Conservation (phyloP, 37 sponge, comb jelly and placozoan species). For the Halichondria panicea region DNA sequence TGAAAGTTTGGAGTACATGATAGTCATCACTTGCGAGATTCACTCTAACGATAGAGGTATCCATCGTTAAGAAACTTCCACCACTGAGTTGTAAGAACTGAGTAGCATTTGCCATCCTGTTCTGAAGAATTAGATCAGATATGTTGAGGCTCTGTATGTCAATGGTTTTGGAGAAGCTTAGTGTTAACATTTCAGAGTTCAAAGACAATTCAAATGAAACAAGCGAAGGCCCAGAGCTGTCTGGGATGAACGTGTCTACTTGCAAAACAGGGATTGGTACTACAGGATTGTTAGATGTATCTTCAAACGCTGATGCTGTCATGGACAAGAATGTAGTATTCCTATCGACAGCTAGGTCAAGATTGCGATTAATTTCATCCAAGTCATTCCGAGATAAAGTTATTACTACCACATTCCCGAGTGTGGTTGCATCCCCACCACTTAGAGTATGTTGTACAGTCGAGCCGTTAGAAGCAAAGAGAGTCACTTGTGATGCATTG, state of each 20-base stretch:
- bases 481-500: slow-evolving; percentile 53
- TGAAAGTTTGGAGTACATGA: slow-evolving; percentile 34
- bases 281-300: slow-evolving; percentile 55
- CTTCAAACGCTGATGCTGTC: slow-evolving; percentile 28
- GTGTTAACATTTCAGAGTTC: slow-evolving; percentile 26
- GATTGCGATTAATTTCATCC: slow-evolving; percentile 58
- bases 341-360: slow-evolving; percentile 34
- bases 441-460: slow-evolving; percentile 58
- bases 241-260: slow-evolving; percentile 40
- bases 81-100: slow-evolving; percentile 58
- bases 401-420: slow-evolving; percentile 26
- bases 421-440: slow-evolving; percentile 36
- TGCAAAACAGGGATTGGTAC: slow-evolving; percentile 21
- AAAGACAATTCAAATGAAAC: slow-evolving; percentile 57
- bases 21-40: slow-evolving; percentile 61
- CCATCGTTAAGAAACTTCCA: slow-evolving; percentile 22
- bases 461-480: slow-evolving; percentile 42
- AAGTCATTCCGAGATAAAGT: slow-evolving; percentile 47
- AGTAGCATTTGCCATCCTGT: slow-evolving; percentile 28
- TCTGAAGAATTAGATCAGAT: slow-evolving; percentile 65
- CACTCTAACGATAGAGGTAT: slow-evolving; percentile 45
- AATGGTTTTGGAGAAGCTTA: slow-evolving; percentile 75
- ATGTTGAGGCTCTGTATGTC: slow-evolving; percentile 31
- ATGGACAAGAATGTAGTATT: slow-evolving; percentile 68
- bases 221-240: slow-evolving; percentile 51